A percentile compares a stretch with the other conserved stretches of the same genome.
phyloP scores from a whole-genome alignment of 2,888 invertebrate species.

The Epirrhoe tristata region DNA sequence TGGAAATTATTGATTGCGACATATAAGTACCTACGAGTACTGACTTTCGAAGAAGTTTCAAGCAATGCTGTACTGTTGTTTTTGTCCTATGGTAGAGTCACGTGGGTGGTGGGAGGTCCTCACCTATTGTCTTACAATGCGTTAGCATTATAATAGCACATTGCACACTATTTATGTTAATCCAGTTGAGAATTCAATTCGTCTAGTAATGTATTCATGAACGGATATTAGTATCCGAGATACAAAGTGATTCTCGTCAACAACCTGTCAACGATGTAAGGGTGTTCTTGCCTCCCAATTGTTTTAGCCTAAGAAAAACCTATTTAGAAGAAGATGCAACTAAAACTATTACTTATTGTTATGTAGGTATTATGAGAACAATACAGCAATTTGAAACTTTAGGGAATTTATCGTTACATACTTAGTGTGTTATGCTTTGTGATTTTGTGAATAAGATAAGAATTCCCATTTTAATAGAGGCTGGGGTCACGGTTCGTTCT shows the following conservation, averaged over 20 bases:
- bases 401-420: constrained; percentile 48
- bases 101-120: constrained; percentile 81
- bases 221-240: constrained; percentile 66
- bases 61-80: constrained; percentile 10
- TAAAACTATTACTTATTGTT: background rate
- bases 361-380: constrained; percentile 11
- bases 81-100: constrained; percentile 44
- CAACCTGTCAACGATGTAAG: constrained; percentile 63
- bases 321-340: background rate
- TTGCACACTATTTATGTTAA: constrained; percentile 83
- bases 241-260: constrained; percentile 63
- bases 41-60: background rate
- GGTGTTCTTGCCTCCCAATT: constrained; percentile 47
- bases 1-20: no score
- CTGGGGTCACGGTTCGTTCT: constrained; percentile 65
- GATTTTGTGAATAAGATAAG: constrained; percentile 59
- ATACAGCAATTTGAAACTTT: constrained; percentile 9
- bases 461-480: constrained; percentile 58
- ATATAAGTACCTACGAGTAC: background rate
- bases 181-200: constrained; percentile 81
- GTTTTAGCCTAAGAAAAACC: background rate
- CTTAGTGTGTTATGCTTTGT: constrained; percentile 53
- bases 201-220: constrained; percentile 75
- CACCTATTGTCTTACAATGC: constrained; percentile 80
- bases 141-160: constrained; percentile 79